A percentile compares a stretch with the other conserved stretches of the same genome.
phyloP scores from a whole-genome alignment of 1,140 invertebrate species.

The Sogatella furcifera region DNA sequence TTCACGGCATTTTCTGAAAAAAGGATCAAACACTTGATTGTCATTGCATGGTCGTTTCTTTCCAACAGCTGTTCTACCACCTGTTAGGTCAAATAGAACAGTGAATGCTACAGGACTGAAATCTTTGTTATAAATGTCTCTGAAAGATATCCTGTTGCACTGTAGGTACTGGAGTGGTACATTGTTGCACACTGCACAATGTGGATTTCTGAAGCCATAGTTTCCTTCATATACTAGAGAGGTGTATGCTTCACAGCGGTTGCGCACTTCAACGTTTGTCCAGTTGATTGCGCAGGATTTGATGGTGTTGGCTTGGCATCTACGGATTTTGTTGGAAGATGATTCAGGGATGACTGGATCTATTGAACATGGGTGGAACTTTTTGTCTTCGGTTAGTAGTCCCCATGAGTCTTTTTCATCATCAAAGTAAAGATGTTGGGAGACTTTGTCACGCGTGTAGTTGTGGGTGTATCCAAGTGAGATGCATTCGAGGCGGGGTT shows the following conservation, averaged over 20 bases:
- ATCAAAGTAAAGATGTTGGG: conserved; percentile 7
- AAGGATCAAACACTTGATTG: conserved; percentile 39
- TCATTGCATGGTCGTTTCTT: conserved; percentile 25
- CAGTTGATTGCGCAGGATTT: conserved; percentile 30
- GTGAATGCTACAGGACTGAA: conserved; percentile 38
- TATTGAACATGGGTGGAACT: conserved; percentile 19
- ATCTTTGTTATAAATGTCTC: conserved; percentile 25
- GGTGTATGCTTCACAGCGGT: conserved; percentile 33
- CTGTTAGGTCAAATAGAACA: conserved; percentile 37
- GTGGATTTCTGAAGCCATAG: conserved; percentile 39
- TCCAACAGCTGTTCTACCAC: conserved; percentile 31
- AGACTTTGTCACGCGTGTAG: conserved; percentile 15
- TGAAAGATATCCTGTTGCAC: conserved; percentile 24
- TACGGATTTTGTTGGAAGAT: conserved; percentile 14
- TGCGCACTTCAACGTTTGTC: conserved; percentile 27
- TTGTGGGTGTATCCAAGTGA: conserved; percentile 18
- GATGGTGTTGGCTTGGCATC: conserved; percentile 25
- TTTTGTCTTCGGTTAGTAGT: conserved; percentile 9
- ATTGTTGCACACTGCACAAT: conserved; percentile 45
- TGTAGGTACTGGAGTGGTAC: conserved; percentile 31
- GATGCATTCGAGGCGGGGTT: conserved; percentile 34
- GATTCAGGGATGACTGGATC: conserved; percentile 25
- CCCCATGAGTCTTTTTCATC: conserved; percentile 16
- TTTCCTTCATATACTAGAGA: conserved; percentile 32
- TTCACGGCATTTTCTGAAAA: conserved; percentile 37